phyloP scores from a whole-genome alignment of 1,140 invertebrate genomes.

The Melitaea cinxia region DNA sequence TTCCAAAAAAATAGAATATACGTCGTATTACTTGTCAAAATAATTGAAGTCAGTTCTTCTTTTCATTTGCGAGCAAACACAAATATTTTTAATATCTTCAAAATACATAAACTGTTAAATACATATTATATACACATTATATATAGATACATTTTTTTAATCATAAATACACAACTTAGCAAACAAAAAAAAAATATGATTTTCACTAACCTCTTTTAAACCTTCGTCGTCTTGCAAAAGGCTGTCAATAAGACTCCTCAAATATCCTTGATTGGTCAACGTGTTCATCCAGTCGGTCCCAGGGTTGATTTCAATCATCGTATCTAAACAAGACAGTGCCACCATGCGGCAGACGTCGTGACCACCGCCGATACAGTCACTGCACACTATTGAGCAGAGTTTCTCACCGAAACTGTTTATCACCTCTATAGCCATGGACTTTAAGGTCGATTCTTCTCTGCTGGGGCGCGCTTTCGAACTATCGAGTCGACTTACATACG shows the following conservation, averaged over 20 bases:
- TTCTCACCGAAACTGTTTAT: constrained; percentile 88
- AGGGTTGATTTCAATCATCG: constrained; percentile 89
- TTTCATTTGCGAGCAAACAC: too few species aligned
- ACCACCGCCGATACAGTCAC: constrained; percentile 92
- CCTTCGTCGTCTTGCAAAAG: constrained; percentile 88
- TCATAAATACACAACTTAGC: background rate
- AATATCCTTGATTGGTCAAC: constrained; percentile 89
- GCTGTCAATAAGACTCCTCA: constrained; percentile 92
- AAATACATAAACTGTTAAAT: too few species aligned
- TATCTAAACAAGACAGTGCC: constrained; percentile 90
- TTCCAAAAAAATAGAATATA: too few species aligned
- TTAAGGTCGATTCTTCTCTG: constrained; percentile 67
- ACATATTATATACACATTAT: too few species aligned
- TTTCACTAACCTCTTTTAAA: constrained; percentile 81
- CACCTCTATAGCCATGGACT: constrained; percentile 70
- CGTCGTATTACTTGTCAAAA: too few species aligned
- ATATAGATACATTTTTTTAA: too few species aligned
- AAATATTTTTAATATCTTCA: too few species aligned
- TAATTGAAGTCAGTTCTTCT: too few species aligned
- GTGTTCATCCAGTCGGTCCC: constrained; percentile 89
- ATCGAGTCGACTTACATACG: constrained; percentile 84
- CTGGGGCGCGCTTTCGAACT: constrained; percentile 71
- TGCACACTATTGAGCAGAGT: constrained; percentile 91
- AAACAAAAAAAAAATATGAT: constrained; percentile 2
- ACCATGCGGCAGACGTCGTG: constrained; percentile 95